Evolutionary conservation across 2,888 invertebrate genomes (phyloP).

Genomic region (Drosophila prolongata): DNA sequence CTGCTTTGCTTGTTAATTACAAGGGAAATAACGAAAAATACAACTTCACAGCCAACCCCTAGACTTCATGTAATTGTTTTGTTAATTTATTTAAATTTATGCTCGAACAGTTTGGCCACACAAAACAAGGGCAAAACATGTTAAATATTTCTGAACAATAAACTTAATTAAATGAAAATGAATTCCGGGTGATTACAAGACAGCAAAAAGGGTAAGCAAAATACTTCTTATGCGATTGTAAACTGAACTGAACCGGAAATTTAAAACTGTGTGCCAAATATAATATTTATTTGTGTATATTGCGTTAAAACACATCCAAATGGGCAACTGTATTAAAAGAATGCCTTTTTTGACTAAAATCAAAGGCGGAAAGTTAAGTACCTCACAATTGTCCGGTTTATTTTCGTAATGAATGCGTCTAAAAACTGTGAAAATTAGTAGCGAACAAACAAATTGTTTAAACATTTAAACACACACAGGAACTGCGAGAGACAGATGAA

Average conservation of each 20-base stretch:
- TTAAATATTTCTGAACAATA: slow-evolving; percentile 64
- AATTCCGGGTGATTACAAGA: slow-evolving; percentile 3
- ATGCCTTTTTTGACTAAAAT: too few relatives aligned
- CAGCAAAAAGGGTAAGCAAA: not conserved
- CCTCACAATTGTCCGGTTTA: not conserved
- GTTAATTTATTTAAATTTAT: slow-evolving; percentile 80
- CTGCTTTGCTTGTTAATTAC: slow-evolving; percentile 64
- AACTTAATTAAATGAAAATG: slow-evolving; percentile 64
- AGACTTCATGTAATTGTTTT: slow-evolving; percentile 63
- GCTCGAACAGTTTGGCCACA: slow-evolving; percentile 42
- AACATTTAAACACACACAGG: slow-evolving; percentile 59
- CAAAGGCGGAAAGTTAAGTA: not conserved
- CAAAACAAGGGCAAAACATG: slow-evolving; percentile 49
- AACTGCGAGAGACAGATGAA: slow-evolving; percentile 1
- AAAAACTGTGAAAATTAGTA: slow-evolving; percentile 62
- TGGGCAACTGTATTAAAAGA: too few relatives aligned
- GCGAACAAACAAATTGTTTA: slow-evolving; percentile 61
- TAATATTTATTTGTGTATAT: too few relatives aligned
- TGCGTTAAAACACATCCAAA: too few relatives aligned
- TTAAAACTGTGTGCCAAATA: too few relatives aligned
- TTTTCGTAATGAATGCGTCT: slow-evolving; percentile 15
- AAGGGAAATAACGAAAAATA: slow-evolving; percentile 61
- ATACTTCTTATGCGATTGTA: too few relatives aligned
- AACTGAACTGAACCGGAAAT: too few relatives aligned
- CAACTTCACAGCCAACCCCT: slow-evolving; percentile 18